A percentile compares a stretch with the other conserved stretches of the same genome.
phyloP scores from a whole-genome alignment of 2,888 invertebrate genomes.

The Heteromyza rotundicornis region DNA sequence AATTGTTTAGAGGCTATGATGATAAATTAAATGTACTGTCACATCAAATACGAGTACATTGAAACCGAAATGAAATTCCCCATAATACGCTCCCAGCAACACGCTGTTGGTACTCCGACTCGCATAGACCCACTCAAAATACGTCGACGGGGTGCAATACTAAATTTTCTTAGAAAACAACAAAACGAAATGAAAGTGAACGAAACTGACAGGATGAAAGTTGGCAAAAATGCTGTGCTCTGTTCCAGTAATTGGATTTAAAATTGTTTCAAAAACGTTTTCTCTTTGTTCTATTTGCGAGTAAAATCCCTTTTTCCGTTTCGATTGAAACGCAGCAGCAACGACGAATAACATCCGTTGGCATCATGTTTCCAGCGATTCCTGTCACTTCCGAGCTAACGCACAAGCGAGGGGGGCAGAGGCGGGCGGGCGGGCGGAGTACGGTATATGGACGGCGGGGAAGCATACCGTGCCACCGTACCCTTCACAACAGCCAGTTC shows the following conservation, averaged over 20 bases:
- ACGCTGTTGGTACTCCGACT: too few species aligned
- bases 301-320: neutral
- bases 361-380: neutral
- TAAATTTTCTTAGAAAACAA: slow-evolving; percentile 2
- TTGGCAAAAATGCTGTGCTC: slow-evolving; percentile 44
- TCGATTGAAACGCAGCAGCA: neutral
- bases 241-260: slow-evolving; percentile 47
- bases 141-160: neutral
- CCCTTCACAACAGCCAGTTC: neutral
- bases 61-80: neutral
- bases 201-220: slow-evolving; percentile 27
- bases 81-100: too few species aligned
- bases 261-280: slow-evolving; percentile 45
- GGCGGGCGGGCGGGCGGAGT: too few species aligned
- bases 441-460: neutral
- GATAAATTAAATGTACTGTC: neutral
- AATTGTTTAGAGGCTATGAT: neutral
- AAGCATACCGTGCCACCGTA: too few species aligned
- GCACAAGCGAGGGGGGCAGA: neutral
- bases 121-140: neutral
- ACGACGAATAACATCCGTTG: neutral
- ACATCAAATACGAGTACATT: neutral
- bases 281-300: slow-evolving; percentile 21
- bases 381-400: neutral
- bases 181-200: neutral